phyloP scores from a whole-genome alignment of 2,797 vertebrate species.

The Podarcis lilfordi region DNA sequence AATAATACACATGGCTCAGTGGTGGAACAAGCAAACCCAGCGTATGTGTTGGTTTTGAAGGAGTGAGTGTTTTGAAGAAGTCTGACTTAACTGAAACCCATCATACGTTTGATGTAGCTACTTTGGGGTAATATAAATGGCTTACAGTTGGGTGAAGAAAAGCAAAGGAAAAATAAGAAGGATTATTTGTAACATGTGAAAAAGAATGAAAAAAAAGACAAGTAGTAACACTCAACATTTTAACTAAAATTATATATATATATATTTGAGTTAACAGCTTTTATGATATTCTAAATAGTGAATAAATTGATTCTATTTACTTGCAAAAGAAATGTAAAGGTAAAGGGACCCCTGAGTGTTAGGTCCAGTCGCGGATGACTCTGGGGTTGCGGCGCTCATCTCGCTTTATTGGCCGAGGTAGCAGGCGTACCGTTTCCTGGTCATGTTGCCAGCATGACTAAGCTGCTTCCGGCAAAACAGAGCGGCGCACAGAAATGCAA shows the following conservation, averaged over 20 bases:
- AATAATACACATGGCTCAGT: conserved; percentile 4
- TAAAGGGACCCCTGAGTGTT: too few species aligned
- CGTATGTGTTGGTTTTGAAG: neutral
- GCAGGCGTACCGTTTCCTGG: too few species aligned
- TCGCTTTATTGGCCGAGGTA: too few species aligned
- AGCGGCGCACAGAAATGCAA: too few species aligned
- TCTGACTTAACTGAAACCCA: neutral
- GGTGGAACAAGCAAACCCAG: neutral
- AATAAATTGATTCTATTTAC: neutral
- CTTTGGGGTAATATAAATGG: neutral
- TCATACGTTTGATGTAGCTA: neutral
- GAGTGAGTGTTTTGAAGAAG: neutral
- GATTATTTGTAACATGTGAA: neutral
- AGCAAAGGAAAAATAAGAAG: too few species aligned
- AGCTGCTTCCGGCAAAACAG: too few species aligned
- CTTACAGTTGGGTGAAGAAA: neutral
- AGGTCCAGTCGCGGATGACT: too few species aligned
- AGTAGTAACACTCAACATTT: too few species aligned
- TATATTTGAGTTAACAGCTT: neutral
- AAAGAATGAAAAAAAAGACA: neutral
- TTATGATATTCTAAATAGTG: neutral
- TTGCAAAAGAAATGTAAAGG: neutral
- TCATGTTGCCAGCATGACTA: too few species aligned
- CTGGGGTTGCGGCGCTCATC: too few species aligned
- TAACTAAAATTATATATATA: neutral